phyloP scores from a whole-genome alignment of 2,797 vertebrate species.

The Balearica regulorum region DNA sequence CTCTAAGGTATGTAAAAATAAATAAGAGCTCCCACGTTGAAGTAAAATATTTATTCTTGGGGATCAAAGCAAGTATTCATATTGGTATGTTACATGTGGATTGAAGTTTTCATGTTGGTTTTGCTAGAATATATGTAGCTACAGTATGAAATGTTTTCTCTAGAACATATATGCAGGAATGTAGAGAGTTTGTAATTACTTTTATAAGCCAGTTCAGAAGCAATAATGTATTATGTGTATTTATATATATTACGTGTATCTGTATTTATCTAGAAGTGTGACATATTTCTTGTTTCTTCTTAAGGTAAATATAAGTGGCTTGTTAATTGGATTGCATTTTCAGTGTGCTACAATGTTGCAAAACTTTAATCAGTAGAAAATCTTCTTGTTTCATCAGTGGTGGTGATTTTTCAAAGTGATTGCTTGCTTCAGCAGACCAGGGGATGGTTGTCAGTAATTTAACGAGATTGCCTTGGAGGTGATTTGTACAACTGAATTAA shows the following conservation, averaged over 20 bases:
- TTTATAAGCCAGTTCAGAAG: neutral
- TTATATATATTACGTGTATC: neutral
- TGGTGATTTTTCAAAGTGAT: neutral
- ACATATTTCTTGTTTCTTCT: neutral
- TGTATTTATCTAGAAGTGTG: neutral
- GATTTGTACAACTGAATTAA: neutral
- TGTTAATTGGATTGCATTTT: neutral
- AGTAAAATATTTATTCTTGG: neutral
- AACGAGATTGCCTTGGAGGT: neutral
- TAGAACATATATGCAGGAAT: neutral
- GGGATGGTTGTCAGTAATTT: neutral
- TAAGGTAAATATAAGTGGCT: neutral
- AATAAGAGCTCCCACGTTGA: neutral
- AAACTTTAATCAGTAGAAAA: neutral
- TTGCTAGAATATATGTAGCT: neutral
- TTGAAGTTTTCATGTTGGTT: neutral
- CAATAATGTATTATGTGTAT: neutral
- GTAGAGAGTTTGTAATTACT: neutral
- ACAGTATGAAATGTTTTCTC: neutral
- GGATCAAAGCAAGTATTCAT: neutral
- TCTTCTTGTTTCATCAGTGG: neutral
- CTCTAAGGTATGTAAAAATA: neutral
- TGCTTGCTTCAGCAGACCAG: accelerated
- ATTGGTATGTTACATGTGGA: accelerated
- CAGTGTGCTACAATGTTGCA: neutral